Evolutionary conservation across 2,797 vertebrate species (phyloP).

Genomic region (Agapornis canus): DNA sequence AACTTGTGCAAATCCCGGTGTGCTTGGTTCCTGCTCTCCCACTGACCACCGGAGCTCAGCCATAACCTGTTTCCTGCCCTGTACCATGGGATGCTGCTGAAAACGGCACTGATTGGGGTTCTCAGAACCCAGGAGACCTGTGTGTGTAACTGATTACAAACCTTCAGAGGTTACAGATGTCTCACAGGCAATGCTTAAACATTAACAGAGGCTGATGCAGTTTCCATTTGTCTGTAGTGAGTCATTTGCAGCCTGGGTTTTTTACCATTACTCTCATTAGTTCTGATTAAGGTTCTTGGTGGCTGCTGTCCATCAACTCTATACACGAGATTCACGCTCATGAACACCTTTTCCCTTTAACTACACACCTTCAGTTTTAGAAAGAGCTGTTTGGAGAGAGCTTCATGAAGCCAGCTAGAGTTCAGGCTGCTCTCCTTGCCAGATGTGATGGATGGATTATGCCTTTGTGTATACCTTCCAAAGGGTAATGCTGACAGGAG

Average conservation of each 20-base stretch:
- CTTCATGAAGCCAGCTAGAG: background rate
- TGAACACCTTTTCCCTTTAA: background rate
- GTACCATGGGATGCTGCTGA: accelerated
- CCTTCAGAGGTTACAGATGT: accelerated
- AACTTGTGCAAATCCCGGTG: accelerated
- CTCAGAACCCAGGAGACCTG: background rate
- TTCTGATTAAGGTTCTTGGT: background rate
- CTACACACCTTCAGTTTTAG: too few relatives aligned
- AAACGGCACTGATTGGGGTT: accelerated
- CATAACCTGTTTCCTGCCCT: background rate
- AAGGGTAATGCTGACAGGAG: accelerated
- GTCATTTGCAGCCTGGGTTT: background rate
- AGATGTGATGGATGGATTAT: background rate
- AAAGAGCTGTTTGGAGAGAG: background rate
- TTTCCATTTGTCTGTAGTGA: background rate
- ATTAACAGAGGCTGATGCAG: background rate
- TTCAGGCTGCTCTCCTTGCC: background rate
- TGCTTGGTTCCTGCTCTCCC: background rate
- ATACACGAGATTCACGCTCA: background rate
- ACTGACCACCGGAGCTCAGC: background rate
- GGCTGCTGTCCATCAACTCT: background rate
- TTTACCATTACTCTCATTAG: background rate
- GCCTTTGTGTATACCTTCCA: background rate
- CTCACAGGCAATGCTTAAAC: background rate
- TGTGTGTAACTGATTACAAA: background rate